These are phyloP conservation scores for Bombus waltoni DNA, from an alignment of 1,140 invertebrate genomes.

Conservation along the genomic window DNA sequence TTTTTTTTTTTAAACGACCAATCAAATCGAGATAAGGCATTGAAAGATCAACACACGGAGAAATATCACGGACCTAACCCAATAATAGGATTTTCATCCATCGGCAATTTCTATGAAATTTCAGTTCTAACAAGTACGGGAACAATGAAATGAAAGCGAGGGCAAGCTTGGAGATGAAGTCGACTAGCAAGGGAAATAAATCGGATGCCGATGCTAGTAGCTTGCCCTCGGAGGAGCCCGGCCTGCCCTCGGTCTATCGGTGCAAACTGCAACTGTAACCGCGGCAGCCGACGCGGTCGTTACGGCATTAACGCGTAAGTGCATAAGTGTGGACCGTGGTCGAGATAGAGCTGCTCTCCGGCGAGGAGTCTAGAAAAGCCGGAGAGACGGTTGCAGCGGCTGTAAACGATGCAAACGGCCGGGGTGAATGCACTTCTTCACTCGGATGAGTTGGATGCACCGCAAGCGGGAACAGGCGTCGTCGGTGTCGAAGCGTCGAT, in stretches of 20 bases:
- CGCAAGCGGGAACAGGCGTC: constrained; percentile 2
- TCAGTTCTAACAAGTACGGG: background rate
- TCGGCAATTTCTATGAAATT: background rate
- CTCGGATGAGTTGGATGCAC: constrained; percentile 45
- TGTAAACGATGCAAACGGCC: constrained; percentile 55
- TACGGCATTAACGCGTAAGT: constrained; percentile 71
- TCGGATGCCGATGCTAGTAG: constrained; percentile 1
- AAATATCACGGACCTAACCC: too few species aligned
- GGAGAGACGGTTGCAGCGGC: constrained; percentile 40
- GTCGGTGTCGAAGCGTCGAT: constrained; percentile 19
- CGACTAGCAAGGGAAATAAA: constrained; percentile 15
- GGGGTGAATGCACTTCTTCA: constrained; percentile 69
- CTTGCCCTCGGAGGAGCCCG: constrained; percentile 11
- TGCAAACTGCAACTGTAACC: constrained; percentile 42
- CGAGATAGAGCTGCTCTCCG: constrained; percentile 58
- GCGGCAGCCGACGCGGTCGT: constrained; percentile 49
- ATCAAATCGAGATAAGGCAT: too few species aligned
- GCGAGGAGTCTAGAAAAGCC: constrained; percentile 44
- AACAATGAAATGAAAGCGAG: background rate
- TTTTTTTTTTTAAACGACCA: too few species aligned
- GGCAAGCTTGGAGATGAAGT: background rate
- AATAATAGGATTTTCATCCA: background rate
- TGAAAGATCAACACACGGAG: too few species aligned
- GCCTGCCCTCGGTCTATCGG: constrained; percentile 33
- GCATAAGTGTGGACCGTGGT: constrained; percentile 67